These are phyloP conservation scores for Chorisops tibialis DNA, from an alignment of 2,888 invertebrate species.

Conservation along the genomic window DNA sequence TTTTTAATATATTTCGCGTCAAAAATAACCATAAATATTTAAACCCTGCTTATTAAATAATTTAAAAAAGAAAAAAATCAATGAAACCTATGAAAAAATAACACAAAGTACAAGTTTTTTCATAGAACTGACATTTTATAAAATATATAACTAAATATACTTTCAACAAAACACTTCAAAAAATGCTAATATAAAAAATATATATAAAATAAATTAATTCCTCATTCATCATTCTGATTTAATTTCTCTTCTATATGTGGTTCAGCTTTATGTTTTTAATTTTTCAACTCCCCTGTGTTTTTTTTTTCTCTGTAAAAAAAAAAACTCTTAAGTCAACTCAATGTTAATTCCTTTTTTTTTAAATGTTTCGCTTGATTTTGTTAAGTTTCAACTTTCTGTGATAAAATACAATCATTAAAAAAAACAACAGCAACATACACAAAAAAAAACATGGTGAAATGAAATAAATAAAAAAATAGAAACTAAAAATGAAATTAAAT, in stretches of 20 bases:
- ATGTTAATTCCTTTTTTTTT: constrained; percentile 9
- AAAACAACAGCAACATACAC: constrained; percentile 28
- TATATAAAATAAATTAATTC: constrained; percentile 10
- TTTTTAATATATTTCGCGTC: too few species aligned
- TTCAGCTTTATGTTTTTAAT: constrained; percentile 49
- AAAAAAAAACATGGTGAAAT: constrained; percentile 21
- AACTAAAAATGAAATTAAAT: constrained; percentile 25
- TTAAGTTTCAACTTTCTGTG: constrained; percentile 39
- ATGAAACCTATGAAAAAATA: too few species aligned
- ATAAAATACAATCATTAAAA: constrained; percentile 37
- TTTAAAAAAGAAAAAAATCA: too few species aligned
- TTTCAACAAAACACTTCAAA: too few species aligned
- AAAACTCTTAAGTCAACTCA: too few species aligned
- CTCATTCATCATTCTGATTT: constrained; percentile 50
- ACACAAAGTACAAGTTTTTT: too few species aligned
- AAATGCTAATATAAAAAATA: too few species aligned
- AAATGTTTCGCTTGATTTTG: constrained; percentile 25
- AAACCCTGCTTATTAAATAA: too few species aligned
- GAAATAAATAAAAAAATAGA: constrained; percentile 9
- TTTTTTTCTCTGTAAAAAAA: constrained; percentile 15
- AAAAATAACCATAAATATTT: too few species aligned
- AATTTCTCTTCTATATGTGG: constrained; percentile 54
- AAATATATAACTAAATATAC: too few species aligned
- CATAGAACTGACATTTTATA: too few species aligned
- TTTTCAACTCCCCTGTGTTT: not conserved